Conservation (phyloP, 2,888 invertebrate species). For the Leistus spinibarbis region DNA sequence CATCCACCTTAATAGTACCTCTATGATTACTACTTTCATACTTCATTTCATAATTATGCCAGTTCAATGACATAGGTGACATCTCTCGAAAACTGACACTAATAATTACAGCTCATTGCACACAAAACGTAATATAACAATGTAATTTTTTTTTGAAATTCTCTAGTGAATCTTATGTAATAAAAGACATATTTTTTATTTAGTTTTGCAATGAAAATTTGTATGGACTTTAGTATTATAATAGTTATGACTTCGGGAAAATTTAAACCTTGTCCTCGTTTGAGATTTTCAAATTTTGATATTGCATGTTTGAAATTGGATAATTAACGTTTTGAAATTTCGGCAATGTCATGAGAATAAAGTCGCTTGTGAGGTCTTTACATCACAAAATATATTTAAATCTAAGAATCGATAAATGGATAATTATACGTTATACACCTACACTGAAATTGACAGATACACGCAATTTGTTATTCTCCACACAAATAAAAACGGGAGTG, state of each 20-base stretch:
- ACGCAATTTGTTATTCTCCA: not conserved
- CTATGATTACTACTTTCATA: not conserved
- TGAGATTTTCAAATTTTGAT: not conserved
- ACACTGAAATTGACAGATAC: not conserved
- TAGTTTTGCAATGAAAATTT: not conserved
- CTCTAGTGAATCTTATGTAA: not conserved
- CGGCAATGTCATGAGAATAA: not conserved
- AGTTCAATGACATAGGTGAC: not conserved
- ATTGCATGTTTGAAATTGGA: not conserved
- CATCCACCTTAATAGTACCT: not conserved
- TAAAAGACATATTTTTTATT: not conserved
- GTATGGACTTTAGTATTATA: not conserved
- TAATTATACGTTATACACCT: not conserved
- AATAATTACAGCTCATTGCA: not conserved
- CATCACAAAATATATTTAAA: not conserved
- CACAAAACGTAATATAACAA: not conserved
- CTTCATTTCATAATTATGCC: not conserved
- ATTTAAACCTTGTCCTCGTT: not conserved
- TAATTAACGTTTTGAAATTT: not conserved
- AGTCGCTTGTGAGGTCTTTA: not conserved
- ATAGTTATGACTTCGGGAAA: not conserved
- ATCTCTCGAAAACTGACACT: not conserved
- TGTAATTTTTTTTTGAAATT: not conserved
- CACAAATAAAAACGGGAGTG: not conserved
- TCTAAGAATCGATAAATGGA: not conserved